Base-by-base conservation (phyloP, 1,140 invertebrate species). In the Ceratina calcarata region DNA sequence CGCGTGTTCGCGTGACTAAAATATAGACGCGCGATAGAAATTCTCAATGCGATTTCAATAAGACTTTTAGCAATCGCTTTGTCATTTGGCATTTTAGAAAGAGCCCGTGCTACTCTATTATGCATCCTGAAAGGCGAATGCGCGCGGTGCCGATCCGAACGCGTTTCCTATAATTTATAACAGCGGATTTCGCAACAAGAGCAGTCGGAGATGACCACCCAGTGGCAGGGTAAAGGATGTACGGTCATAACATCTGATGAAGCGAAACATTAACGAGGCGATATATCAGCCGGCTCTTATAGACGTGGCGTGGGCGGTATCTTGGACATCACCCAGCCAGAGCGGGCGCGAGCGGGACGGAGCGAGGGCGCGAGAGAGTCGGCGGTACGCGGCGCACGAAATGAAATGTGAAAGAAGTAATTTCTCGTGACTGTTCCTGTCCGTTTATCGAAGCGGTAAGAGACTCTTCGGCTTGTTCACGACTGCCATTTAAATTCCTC, bases 201-300 rank as follows among this genome's bases (percentile, higher is more conserved):
- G 87, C 87, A 89, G 85, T 75, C 84, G 80, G 89, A 91, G 91
- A 91, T 92, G 90, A 90, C 90, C 90, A 90, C 91, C 89, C 88
- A 88, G 87, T 91, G 90, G 90, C 89, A 88, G 86, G 84, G 90
- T 92, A 91, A 92, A 91, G 88, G 90, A 92, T 91, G 90, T 89
- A 88, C 90, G 85, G 89, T 92, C 89, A 91, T 91, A 91, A 91
- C 90, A 89, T 91, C 91, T 91, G 90, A 91, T 91, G 90, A 91
- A 91, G 91, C 91, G 90, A 90, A 91, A 90, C 91, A 91, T 92
- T 92, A 92, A 92, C 90, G 90, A 91, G 89, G 86, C 89, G 88
- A 92, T 92, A 91, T 89, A 91, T 92, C 91, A 91, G 85, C 88
- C 80, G 88, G 81, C 73, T 86, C 82, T 83, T 86, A 83, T 85